Percentiles rank a stretch among this genome's conserved stretches.
These are phyloP conservation scores for Ditula angustiorana DNA, from an alignment of 2,888 invertebrate species.

Conservation along the genomic window DNA sequence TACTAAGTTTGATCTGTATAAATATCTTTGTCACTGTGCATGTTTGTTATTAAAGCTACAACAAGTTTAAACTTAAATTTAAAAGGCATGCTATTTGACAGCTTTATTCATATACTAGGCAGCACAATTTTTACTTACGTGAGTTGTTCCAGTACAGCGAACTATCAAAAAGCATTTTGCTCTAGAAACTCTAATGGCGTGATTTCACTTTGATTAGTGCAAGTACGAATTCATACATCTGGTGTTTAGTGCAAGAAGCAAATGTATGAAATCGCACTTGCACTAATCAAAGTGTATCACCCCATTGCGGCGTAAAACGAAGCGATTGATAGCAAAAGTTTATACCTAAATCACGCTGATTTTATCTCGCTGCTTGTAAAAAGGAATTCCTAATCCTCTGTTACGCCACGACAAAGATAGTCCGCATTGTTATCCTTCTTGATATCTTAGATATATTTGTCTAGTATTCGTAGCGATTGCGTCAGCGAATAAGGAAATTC, in stretches of 20 bases:
- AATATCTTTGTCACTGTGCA: not conserved
- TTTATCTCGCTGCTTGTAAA: conserved; percentile 31
- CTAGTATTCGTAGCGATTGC: conserved; percentile 27
- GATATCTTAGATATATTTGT: conserved; percentile 20
- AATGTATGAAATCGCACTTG: too few species aligned
- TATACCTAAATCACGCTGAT: conserved; percentile 30
- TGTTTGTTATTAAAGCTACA: not conserved
- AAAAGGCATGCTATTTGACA: not conserved
- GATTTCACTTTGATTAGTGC: too few species aligned
- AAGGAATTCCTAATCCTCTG: conserved; percentile 30
- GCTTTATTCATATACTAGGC: not conserved
- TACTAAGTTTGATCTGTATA: not conserved
- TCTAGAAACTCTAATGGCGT: conserved; percentile 1
- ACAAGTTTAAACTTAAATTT: not conserved
- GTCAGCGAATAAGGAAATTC: conserved; percentile 33
- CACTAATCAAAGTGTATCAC: too few species aligned
- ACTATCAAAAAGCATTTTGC: conserved; percentile 11
- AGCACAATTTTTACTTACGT: not conserved
- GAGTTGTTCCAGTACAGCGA: too few species aligned
- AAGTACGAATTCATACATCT: too few species aligned
- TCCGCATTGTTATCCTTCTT: conserved; percentile 32
- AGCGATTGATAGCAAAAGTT: conserved; percentile 24
- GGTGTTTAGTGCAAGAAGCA: too few species aligned
- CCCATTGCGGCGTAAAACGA: not conserved
- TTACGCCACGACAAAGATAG: conserved; percentile 23